Evolutionary conservation across 2,797 vertebrate species (phyloP).

Genomic region (Diglossa cyanea): DNA sequence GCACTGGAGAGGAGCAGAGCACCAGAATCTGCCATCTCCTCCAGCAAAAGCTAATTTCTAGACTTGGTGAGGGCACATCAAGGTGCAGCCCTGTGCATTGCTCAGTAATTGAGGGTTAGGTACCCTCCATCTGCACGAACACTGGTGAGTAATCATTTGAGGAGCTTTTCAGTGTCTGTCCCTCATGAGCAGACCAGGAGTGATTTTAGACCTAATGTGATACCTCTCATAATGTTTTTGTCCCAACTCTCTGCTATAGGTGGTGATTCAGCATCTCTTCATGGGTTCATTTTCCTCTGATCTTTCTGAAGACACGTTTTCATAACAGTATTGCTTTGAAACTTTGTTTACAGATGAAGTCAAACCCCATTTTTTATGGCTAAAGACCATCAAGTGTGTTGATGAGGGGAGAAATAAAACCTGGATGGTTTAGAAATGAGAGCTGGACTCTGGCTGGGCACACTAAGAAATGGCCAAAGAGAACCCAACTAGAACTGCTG

Average conservation of each 20-base stretch:
- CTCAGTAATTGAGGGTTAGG: neutral
- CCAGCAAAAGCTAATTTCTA: neutral
- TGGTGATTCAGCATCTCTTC: neutral
- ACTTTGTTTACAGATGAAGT: neutral
- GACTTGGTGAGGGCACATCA: neutral
- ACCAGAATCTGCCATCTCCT: neutral
- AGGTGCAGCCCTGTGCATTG: neutral
- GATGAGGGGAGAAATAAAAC: neutral
- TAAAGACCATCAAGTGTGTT: neutral
- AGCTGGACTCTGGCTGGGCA: neutral
- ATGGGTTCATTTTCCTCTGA: neutral
- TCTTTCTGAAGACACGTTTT: neutral
- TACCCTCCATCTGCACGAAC: neutral
- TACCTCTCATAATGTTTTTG: neutral
- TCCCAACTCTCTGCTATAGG: neutral
- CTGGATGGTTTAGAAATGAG: neutral
- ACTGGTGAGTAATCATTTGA: neutral
- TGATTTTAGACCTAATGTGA: neutral
- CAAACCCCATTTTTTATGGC: neutral
- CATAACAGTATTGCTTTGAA: neutral
- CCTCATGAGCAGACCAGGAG: neutral
- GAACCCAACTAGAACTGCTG: neutral
- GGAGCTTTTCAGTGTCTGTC: neutral
- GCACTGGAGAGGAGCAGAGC: neutral
- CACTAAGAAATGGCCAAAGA: neutral